Conservation (phyloP, 2,113 vertebrate genomes). For the Elachura formosa region DNA sequence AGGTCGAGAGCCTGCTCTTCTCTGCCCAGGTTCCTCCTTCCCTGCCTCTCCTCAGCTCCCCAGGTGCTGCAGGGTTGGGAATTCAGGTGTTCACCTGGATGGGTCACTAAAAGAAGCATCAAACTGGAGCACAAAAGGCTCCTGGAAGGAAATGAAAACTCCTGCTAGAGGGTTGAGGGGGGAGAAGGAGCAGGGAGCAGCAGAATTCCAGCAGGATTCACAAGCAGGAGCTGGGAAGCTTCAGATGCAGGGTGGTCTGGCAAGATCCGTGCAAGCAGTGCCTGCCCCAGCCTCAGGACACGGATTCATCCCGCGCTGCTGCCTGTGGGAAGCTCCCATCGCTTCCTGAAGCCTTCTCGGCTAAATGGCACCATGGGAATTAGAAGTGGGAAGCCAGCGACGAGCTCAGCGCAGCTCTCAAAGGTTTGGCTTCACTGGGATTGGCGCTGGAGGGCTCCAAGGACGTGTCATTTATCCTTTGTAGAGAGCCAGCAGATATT, state of each 20-base stretch:
- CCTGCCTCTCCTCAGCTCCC: neutral
- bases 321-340: neutral
- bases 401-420: neutral
- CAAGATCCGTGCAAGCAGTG: accelerated
- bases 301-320: neutral
- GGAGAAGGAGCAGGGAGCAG: neutral
- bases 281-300: neutral
- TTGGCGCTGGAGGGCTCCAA: neutral
- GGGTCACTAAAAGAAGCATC: neutral
- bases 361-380: conserved; percentile 1
- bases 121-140: neutral
- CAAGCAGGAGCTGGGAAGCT: accelerated
- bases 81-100: neutral
- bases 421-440: neutral
- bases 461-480: neutral
- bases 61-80: neutral
- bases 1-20: neutral
- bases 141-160: neutral
- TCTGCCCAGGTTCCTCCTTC: neutral
- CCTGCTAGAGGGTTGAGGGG: neutral
- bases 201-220: neutral
- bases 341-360: neutral
- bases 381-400: neutral
- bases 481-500: neutral
- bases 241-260: neutral